Base-by-base conservation (phyloP, 2,113 vertebrate genomes). In the Nothocercus julius region DNA sequence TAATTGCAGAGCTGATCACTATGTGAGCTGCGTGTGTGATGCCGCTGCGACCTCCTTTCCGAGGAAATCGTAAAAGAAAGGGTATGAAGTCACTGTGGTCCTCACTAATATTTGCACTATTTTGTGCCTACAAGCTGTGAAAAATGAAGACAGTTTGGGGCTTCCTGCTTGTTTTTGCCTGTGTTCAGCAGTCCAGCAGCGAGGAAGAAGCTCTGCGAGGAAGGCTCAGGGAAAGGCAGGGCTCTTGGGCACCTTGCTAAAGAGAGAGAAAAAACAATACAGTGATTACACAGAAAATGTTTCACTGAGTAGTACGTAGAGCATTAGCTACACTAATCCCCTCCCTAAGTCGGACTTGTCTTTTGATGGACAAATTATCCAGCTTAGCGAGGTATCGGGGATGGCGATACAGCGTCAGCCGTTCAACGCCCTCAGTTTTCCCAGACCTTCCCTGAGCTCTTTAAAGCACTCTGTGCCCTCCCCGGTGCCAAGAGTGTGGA, bases 341-440 rank as follows among this genome's bases (percentile, higher is more conserved):
- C 84, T 91, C 84, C 89, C 72, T 93, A 82, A 95, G 20, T 95
- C 88, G 0, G 63, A 38, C 84, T 92, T 97, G 76, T 92, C 90
- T 92, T 1, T 34, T 92, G 95, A 95, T 62, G 64, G 90, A 92
- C 74, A 92, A 95, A 95, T 95, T 85, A 95, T 75, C 74, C 90
- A 96, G 87, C 90, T 92, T 93, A 95, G 88, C 3, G 67, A 89
- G 72, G 70, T 75, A 7, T 68, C 89, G 70, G 87, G 75, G 68
- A 4, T 51, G 69, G 72, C 15, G 72, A 75, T 2, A 75, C 45
- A 0, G 18, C 16, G 84, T 92, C 81, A 61, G 77, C 64, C 64
- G 25, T 24, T 69, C 78, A 30, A 4, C 12, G 82, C 36, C 72
- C 45, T 81, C 59, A 1, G 32, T 9, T 78, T 87, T 22, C 64